Percentiles rank a stretch among this genome's conserved stretches.
Evolutionary conservation across 2,113 vertebrate genomes (phyloP).

Genomic region (Acanthochromis polyacanthus): DNA sequence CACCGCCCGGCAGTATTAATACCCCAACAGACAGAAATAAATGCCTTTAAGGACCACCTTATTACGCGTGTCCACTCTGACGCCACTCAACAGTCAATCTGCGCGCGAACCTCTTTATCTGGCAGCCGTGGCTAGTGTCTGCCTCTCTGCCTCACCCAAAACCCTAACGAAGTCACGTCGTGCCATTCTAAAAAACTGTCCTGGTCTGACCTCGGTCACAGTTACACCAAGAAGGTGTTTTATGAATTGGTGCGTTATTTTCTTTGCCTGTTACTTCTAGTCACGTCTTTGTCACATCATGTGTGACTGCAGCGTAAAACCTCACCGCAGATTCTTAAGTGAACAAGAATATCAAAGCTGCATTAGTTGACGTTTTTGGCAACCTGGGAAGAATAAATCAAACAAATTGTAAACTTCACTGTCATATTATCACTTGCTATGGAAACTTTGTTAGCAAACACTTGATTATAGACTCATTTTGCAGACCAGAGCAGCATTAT

Average conservation of each 20-base stretch:
- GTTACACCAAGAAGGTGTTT: neutral
- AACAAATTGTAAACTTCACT: neutral
- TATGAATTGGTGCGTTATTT: neutral
- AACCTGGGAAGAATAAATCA: neutral
- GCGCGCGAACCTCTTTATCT: slow-evolving; percentile 50
- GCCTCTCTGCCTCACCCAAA: slow-evolving; percentile 65
- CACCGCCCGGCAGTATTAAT: slow-evolving; percentile 54
- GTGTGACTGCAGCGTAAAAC: too few relatives aligned
- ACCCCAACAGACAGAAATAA: slow-evolving; percentile 59
- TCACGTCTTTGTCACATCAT: neutral
- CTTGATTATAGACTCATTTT: neutral
- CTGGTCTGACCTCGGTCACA: slow-evolving; percentile 37
- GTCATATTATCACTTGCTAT: neutral
- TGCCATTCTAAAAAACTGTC: slow-evolving; percentile 29
- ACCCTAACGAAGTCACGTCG: slow-evolving; percentile 10
- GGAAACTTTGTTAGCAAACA: neutral
- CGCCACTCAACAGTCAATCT: neutral
- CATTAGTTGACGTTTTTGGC: neutral
- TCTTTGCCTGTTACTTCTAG: neutral
- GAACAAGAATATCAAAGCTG: neutral
- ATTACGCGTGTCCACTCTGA: neutral
- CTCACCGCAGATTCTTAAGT: too few relatives aligned
- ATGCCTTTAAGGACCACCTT: slow-evolving; percentile 17
- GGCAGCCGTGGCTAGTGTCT: slow-evolving; percentile 6
- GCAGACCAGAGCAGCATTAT: neutral